phyloP scores from a whole-genome alignment of 1,140 invertebrate genomes.

The Sweltsa coloradensis region DNA sequence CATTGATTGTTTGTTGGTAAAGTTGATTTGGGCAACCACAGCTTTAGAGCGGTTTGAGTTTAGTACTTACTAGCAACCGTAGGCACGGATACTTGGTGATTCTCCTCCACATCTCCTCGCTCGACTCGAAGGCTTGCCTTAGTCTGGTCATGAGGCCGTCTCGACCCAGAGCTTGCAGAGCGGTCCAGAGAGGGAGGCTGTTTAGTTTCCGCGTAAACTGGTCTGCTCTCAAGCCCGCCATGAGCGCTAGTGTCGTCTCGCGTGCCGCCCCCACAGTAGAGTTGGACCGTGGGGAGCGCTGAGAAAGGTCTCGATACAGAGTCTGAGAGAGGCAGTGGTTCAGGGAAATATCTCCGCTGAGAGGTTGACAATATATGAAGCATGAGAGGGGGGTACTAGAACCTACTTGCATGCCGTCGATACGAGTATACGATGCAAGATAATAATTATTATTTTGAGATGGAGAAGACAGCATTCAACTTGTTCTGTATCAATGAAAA shows the following conservation, averaged over 20 bases:
- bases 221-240: constrained; percentile 49
- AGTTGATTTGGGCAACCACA: too few relatives aligned
- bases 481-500: too few relatives aligned
- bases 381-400: too few relatives aligned
- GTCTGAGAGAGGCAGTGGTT: too few relatives aligned
- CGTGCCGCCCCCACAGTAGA: constrained; percentile 21
- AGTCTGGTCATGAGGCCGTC: constrained; percentile 61
- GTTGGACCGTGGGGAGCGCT: not conserved
- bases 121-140: constrained; percentile 59
- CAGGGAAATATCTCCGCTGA: too few relatives aligned
- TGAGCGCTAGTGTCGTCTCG: constrained; percentile 53
- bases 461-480: too few relatives aligned
- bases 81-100: constrained; percentile 57
- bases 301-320: constrained; percentile 35
- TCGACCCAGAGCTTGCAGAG: constrained; percentile 50
- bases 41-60: too few relatives aligned
- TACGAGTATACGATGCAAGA: too few relatives aligned
- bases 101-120: constrained; percentile 56
- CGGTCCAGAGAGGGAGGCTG: constrained; percentile 72
- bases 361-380: too few relatives aligned
- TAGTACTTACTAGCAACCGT: constrained; percentile 52
- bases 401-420: too few relatives aligned
- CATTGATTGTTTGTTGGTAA: too few relatives aligned
- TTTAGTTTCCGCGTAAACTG: constrained; percentile 43
- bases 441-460: too few relatives aligned